Evolutionary conservation across 2,888 invertebrate genomes (phyloP).

Genomic region (Cheilosia variabilis): DNA sequence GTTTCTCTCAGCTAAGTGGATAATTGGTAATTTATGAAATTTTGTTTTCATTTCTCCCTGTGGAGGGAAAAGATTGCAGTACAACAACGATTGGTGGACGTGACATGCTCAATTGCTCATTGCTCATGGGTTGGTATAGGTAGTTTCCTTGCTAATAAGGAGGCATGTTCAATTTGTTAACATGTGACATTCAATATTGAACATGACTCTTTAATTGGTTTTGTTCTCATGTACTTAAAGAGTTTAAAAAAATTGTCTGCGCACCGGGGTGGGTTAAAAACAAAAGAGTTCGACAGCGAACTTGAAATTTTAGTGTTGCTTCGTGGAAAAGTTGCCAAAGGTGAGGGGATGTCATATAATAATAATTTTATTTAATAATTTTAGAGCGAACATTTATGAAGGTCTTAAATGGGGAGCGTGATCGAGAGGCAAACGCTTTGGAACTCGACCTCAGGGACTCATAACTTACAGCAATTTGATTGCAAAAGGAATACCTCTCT

Average conservation of each 20-base stretch:
- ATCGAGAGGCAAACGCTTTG: too few relatives aligned
- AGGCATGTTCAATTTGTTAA: slow-evolving; percentile 63
- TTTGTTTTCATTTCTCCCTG: slow-evolving; percentile 6
- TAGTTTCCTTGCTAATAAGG: slow-evolving; percentile 32
- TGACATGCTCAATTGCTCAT: slow-evolving; percentile 29
- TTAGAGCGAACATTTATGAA: too few relatives aligned
- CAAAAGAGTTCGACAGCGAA: slow-evolving; percentile 37
- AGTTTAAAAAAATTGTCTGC: background rate
- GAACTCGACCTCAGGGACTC: too few relatives aligned
- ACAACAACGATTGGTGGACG: slow-evolving; percentile 46
- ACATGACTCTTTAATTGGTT: slow-evolving; percentile 59
- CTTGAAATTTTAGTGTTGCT: background rate
- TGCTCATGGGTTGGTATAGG: background rate
- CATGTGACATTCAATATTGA: slow-evolving; percentile 63
- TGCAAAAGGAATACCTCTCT: too few relatives aligned
- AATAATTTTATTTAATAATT: too few relatives aligned
- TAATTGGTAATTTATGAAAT: slow-evolving; percentile 72
- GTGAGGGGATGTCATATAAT: too few relatives aligned
- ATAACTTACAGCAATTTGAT: too few relatives aligned
- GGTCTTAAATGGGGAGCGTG: too few relatives aligned
- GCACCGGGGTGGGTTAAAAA: background rate
- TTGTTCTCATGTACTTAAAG: slow-evolving; percentile 27
- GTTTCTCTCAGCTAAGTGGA: slow-evolving; percentile 57
- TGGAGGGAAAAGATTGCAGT: slow-evolving; percentile 48
- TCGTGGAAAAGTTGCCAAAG: too few relatives aligned